Percentiles rank a stretch among this genome's conserved stretches.
Evolutionary conservation across 1,140 invertebrate species (phyloP).

Genomic region (Macrocentrus cingulum): DNA sequence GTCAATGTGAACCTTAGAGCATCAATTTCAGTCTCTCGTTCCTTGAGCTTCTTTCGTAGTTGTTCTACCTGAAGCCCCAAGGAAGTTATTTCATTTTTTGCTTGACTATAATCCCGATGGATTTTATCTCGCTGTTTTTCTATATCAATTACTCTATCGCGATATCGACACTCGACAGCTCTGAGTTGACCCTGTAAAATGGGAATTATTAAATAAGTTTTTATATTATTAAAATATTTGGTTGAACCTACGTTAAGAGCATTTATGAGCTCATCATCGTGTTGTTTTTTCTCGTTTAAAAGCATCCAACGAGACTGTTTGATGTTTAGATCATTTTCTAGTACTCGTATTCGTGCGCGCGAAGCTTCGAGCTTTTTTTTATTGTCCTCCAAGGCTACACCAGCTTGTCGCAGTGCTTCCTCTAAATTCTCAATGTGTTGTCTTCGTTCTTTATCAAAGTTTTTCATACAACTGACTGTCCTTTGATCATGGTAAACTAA

Average conservation of each 20-base stretch:
- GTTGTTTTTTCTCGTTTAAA: constrained; percentile 60
- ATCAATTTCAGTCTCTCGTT: constrained; percentile 44
- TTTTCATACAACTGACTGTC: constrained; percentile 47
- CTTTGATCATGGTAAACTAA: constrained; percentile 31
- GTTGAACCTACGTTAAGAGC: constrained; percentile 55
- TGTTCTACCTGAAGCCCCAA: constrained; percentile 35
- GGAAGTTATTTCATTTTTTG: constrained; percentile 40
- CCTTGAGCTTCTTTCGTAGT: constrained; percentile 35
- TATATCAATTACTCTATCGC: constrained; percentile 34
- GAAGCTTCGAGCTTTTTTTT: constrained; percentile 63
- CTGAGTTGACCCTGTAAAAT: constrained; percentile 39
- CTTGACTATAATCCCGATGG: constrained; percentile 32
- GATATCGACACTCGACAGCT: constrained; percentile 32
- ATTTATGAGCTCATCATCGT: constrained; percentile 62
- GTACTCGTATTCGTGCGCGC: constrained; percentile 60
- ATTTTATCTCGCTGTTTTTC: constrained; percentile 34
- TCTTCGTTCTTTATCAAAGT: constrained; percentile 60
- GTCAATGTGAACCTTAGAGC: constrained; percentile 39
- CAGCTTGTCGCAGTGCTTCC: constrained; percentile 55
- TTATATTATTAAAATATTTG: not conserved
- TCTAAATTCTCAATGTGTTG: constrained; percentile 57
- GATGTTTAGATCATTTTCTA: constrained; percentile 59
- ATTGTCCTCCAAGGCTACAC: constrained; percentile 51
- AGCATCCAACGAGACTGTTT: constrained; percentile 58
- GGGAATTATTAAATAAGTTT: not conserved